A percentile compares a stretch with the other conserved stretches of the same genome.
Evolutionary conservation across 2,113 vertebrate genomes (phyloP).

Genomic region (Tychaedon coryphoeus): DNA sequence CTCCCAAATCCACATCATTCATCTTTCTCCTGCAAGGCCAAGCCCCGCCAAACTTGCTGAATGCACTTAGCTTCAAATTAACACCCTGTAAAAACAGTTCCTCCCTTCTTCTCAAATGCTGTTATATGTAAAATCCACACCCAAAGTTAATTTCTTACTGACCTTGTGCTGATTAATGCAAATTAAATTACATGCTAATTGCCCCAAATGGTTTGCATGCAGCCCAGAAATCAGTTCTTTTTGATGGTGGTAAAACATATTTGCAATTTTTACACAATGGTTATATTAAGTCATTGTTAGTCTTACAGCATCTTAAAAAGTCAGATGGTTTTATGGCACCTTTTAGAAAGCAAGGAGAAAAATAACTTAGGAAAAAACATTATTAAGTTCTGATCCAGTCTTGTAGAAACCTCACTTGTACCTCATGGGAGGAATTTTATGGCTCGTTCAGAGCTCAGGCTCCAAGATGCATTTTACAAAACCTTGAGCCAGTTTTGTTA

Average conservation of each 20-base stretch:
- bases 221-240: constrained; percentile 52
- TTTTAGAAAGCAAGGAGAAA: constrained; percentile 15
- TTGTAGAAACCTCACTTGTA: constrained; percentile 46
- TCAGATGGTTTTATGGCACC: not conserved
- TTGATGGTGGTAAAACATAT: constrained; percentile 42
- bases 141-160: constrained; percentile 67
- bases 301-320: constrained; percentile 27
- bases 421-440: constrained; percentile 57
- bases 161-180: constrained; percentile 70
- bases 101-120: not conserved
- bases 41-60: not conserved
- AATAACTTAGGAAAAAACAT: not conserved
- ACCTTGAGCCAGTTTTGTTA: constrained; percentile 55
- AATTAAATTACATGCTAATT: constrained; percentile 74
- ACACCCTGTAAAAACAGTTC: constrained; percentile 1
- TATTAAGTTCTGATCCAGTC: constrained; percentile 53
- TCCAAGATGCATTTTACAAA: constrained; percentile 56
- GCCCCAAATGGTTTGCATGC: constrained; percentile 54
- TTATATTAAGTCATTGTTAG: constrained; percentile 29
- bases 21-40: constrained; percentile 18
- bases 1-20: not conserved
- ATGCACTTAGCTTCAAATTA: constrained; percentile 38
- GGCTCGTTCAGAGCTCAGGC: constrained; percentile 38
- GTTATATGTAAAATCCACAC: constrained; percentile 60
- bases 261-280: constrained; percentile 8